Evolutionary conservation across 2,797 vertebrate species (phyloP), one percentile per base, ranked within the genome.

Genomic region (Enteromius anoplus): DNA sequence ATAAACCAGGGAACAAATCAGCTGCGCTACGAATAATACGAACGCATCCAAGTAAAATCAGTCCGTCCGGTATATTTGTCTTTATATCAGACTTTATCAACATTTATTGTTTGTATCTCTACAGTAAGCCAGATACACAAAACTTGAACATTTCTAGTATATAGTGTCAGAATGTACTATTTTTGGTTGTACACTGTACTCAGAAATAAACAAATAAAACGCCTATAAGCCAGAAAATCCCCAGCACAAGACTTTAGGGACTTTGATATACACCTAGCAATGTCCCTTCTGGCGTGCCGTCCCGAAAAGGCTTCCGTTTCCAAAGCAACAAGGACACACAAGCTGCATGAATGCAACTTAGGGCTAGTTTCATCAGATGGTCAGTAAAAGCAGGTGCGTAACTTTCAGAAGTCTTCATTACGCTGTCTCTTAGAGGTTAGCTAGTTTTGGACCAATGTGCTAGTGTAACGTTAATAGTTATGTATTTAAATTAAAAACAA

Each of bases 221-320:
- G 26, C 10, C 17, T 11, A 8, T 5, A 8, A 40, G n/a, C 6
- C 8, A 2, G n/a, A 45, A 71, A 29, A 17, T 2, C 49, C 14
- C 4, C 32, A 37, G 26, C 19, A 19, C 69, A 10, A 10, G 12
- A 62, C 26, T 6, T 29, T 60, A 26, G 23, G 23, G 55, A 60
- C 58, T 60, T 26, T 12, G n/a, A 23, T 7, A 9, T 9, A n/a
- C 14, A 37, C 14, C 10, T 3, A 9, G 14, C 4, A 75, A 42
- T 82, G 80, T 82, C 60, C 80, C 71, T 75, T 40, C 32, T 55
- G 71, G 4, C 21, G 10, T 75, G 15, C 80, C 71, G 45, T 82
- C 45, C 34, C 5, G 4, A 34, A 51, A 19, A 49, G 3, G 10
- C 55, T 65, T 47, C 10, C 23, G 71, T 82, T 82, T 75, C 80